These are phyloP conservation scores for Nyleta sp. DNA, from an alignment of 2,888 invertebrate genomes.

Conservation along the genomic window DNA sequence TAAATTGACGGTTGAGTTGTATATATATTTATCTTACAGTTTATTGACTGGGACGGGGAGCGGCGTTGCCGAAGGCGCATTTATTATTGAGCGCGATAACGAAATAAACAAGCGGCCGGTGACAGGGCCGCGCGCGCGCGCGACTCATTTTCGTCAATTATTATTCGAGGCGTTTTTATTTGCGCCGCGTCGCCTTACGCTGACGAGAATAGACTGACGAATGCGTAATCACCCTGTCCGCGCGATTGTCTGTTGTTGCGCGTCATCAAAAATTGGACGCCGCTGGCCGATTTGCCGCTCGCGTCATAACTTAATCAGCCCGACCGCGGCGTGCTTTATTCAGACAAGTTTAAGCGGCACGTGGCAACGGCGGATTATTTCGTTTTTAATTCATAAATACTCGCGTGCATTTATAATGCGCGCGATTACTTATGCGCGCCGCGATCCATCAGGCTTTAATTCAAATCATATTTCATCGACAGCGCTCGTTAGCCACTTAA, in stretches of 20 bases:
- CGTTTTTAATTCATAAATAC: no score
- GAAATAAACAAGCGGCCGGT: conserved; percentile 1
- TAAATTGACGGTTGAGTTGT: conserved; percentile 24
- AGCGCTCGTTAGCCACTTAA: conserved; percentile 19
- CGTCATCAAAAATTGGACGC: no score
- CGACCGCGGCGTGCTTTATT: no score
- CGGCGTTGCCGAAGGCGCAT: background rate
- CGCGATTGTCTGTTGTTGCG: no score
- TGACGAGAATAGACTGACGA: background rate
- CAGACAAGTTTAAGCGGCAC: no score
- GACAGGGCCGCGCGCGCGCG: no score
- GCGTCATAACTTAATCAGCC: no score
- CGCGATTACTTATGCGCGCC: no score
- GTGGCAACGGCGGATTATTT: no score
- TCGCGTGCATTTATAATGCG: no score
- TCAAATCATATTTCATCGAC: conserved; percentile 22
- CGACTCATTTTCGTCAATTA: background rate
- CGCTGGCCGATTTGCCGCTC: no score
- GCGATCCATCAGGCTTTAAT: no score
- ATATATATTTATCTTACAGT: conserved; percentile 33
- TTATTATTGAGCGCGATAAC: conserved; percentile 9
- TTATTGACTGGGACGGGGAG: conserved; percentile 14
- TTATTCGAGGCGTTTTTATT: background rate
- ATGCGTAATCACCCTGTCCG: background rate
- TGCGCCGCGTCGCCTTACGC: background rate